Evolutionary conservation across 2,797 vertebrate species (phyloP), one percentile per base, ranked within the genome.

Genomic region (Epinephelus malabaricus): DNA sequence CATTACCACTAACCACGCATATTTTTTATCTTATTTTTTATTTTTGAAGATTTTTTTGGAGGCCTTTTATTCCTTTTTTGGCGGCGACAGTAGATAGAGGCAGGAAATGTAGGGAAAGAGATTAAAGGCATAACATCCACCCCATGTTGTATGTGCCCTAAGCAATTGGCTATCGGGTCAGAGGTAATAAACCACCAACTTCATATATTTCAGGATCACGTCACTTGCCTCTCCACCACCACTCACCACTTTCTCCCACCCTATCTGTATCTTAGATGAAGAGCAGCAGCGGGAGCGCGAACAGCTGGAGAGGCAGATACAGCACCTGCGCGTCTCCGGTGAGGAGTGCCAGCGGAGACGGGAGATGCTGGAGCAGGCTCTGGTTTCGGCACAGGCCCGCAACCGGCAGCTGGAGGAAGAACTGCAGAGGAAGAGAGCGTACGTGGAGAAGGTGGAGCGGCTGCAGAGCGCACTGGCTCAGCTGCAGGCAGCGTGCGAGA

Each of bases 401-500:
- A 97, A 96, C 0, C 95, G 95, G 27, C 96, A 96, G 53, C 96
- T 97, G 0, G 97, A 98, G 83, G 97, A 98, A 0, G 98, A 99
- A 86, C 94, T 99, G 62, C 94, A 96, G 19, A 96, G 97, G 92
- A 99, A 99, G 83, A 91, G 97, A 50, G 98, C 98, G 0, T 99
- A 99, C 0, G 97, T 99, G 71, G 97, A 98, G 91, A 99, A 99
- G 86, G 98, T 99, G 78, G 98, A 99, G 90, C 75, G 97, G 75
- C 94, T 99, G 86, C 98, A 99, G 94, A 96, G 97, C 43, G 95
- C 98, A 0, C 94, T 99, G 56, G 97, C 94, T 27, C 98, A 99
- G 93, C 96, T 99, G 87, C 98, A 99, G 93, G 97, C 97, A 0
- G 98, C 98, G 4, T 99, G 98, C 0, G 97, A 99, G 92, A 99